A percentile compares a stretch with the other conserved stretches of the same genome.
phyloP scores from a whole-genome alignment of 92 coral and sea anemone genomes.

The Palythoa caribaeorum region DNA sequence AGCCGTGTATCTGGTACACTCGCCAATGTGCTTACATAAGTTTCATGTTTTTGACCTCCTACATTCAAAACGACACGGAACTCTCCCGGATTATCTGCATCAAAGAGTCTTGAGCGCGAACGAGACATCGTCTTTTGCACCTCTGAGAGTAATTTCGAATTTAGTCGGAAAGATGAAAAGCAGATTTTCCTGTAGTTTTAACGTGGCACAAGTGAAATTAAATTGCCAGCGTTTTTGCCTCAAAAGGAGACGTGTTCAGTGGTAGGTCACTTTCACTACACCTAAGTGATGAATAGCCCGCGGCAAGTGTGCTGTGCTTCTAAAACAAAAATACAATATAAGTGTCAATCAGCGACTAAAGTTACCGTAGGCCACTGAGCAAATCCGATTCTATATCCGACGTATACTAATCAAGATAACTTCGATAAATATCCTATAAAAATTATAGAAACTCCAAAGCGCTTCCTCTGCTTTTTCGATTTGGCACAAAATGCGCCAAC shows the following conservation, averaged over 20 bases:
- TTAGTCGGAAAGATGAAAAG: background rate
- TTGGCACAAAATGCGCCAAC: slow-evolving; percentile 1
- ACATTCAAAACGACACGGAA: slow-evolving; percentile 86
- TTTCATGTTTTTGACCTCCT: slow-evolving; percentile 98
- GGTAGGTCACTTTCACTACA: slow-evolving; percentile 1
- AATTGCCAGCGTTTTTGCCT: slow-evolving; percentile 18
- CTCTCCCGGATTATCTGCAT: slow-evolving; percentile 92
- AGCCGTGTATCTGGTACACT: slow-evolving; percentile 94
- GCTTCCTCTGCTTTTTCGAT: slow-evolving; percentile 32
- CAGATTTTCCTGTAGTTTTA: background rate
- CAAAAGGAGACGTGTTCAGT: background rate
- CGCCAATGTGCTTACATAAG: slow-evolving; percentile 90
- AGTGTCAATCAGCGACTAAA: slow-evolving; percentile 6
- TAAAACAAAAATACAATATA: background rate
- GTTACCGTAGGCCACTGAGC: slow-evolving; percentile 18
- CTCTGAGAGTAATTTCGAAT: background rate
- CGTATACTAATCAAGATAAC: slow-evolving; percentile 30
- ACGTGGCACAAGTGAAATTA: background rate
- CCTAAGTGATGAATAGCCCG: slow-evolving; percentile 8
- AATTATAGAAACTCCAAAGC: background rate
- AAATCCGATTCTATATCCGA: slow-evolving; percentile 38
- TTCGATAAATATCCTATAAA: slow-evolving; percentile 22
- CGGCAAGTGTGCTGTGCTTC: slow-evolving; percentile 17
- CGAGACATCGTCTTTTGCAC: slow-evolving; percentile 68
- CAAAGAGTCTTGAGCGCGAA: slow-evolving; percentile 87